These are phyloP conservation scores for Sylvicola cinctus DNA, from an alignment of 2,888 invertebrate species.

Conservation along the genomic window DNA sequence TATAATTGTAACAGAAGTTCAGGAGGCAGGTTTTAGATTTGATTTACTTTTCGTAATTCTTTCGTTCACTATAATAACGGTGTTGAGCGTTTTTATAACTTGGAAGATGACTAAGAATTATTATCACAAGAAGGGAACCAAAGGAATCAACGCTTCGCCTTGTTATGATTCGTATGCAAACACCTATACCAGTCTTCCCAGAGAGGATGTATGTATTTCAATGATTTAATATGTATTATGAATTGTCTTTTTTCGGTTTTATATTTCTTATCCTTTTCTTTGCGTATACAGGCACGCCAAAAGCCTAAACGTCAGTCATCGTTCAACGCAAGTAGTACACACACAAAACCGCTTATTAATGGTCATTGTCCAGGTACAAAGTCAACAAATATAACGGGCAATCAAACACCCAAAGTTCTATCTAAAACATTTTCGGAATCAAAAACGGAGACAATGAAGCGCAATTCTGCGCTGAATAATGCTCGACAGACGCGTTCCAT, in stretches of 20 bases:
- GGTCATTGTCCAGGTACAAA: constrained; percentile 26
- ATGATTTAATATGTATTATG: constrained; percentile 19
- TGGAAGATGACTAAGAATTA: not conserved
- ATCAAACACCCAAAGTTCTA: constrained; percentile 44
- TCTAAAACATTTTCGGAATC: constrained; percentile 43
- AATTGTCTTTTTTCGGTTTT: not conserved
- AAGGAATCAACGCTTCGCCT: constrained; percentile 19
- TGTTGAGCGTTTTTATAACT: not conserved
- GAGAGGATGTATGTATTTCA: constrained; percentile 50
- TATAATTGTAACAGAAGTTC: too few relatives aligned
- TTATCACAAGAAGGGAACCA: constrained; percentile 1
- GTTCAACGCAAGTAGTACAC: constrained; percentile 34
- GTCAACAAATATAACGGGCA: constrained; percentile 36
- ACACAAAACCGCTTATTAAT: constrained; percentile 15
- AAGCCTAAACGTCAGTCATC: constrained; percentile 45
- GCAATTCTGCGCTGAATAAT: constrained; percentile 50
- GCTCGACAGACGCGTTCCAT: constrained; percentile 15
- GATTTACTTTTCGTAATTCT: not conserved
- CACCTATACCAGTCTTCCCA: constrained; percentile 63
- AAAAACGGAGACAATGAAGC: constrained; percentile 52
- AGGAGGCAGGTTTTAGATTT: constrained; percentile 26
- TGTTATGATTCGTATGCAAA: constrained; percentile 62
- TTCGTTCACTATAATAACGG: constrained; percentile 1
- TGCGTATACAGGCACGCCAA: constrained; percentile 14
- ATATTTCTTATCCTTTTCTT: constrained; percentile 1